These are phyloP conservation scores for Manis crassicaudata DNA, from an alignment of 2,797 vertebrate species.

Conservation along the genomic window DNA sequence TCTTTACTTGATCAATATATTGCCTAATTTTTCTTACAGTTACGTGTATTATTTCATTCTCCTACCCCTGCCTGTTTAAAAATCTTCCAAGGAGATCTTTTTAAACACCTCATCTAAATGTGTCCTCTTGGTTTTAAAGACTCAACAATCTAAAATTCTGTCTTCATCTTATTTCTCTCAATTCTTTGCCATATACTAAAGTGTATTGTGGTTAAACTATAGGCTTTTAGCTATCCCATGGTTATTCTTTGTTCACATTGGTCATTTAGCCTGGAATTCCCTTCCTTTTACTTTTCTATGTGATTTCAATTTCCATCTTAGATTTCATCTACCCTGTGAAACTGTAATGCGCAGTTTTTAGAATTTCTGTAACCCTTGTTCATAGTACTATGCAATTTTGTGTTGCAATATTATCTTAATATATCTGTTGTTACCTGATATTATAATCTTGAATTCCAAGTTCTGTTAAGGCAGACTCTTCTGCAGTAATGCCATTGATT, in stretches of 20 bases:
- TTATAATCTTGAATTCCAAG: slow-evolving; percentile 34
- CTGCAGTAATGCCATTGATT: not conserved
- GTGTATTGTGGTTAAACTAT: not conserved
- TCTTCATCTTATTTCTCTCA: not conserved
- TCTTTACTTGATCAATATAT: slow-evolving; percentile 5
- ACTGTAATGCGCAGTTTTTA: not conserved
- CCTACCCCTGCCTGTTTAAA: not conserved
- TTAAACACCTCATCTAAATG: not conserved
- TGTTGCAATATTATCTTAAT: not conserved
- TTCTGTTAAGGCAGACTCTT: not conserved
- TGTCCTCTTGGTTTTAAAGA: not conserved
- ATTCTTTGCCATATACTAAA: not conserved
- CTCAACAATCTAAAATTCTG: not conserved
- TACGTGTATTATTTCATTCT: not conserved
- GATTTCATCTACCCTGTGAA: not conserved
- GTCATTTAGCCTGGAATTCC: not conserved
- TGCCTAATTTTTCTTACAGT: not conserved
- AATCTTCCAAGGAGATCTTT: slow-evolving; percentile 29
- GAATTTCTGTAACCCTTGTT: not conserved
- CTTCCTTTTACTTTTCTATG: not conserved
- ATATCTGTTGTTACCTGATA: not conserved
- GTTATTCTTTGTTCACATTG: not conserved
- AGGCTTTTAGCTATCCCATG: not conserved
- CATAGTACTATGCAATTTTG: slow-evolving; percentile 17
- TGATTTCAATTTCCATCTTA: slow-evolving; percentile 39